Percentiles rank a stretch among this genome's conserved stretches.
These are phyloP conservation scores for Pogonocichla stellata DNA, from an alignment of 2,113 vertebrate genomes.

Conservation along the genomic window DNA sequence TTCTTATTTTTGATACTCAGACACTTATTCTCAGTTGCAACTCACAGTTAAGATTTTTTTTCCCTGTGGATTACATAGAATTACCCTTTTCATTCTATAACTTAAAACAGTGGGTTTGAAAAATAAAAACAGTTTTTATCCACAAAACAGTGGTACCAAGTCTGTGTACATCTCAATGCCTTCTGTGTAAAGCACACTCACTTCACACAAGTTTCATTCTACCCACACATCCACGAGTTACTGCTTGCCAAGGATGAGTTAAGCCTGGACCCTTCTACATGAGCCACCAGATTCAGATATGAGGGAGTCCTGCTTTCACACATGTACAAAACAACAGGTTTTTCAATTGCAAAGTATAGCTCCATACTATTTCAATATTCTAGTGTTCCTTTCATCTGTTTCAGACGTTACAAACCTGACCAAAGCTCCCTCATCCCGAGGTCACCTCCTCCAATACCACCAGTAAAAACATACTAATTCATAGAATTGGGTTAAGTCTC, in stretches of 20 bases:
- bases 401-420: neutral
- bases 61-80: neutral
- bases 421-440: neutral
- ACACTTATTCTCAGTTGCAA: neutral
- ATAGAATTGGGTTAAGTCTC: neutral
- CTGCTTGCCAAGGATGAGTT: neutral
- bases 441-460: neutral
- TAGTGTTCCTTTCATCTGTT: neutral
- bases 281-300: neutral
- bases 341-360: neutral
- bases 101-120: neutral
- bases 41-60: neutral
- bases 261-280: neutral
- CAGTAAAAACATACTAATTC: neutral
- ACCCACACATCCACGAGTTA: neutral
- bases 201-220: neutral
- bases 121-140: neutral
- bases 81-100: neutral
- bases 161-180: neutral
- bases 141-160: neutral
- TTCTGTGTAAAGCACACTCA: neutral
- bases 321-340: neutral
- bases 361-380: neutral
- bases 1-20: neutral
- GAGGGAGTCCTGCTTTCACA: fast-evolving